Conservation (phyloP, 2,113 vertebrate species). For the Oryzias celebensis region DNA sequence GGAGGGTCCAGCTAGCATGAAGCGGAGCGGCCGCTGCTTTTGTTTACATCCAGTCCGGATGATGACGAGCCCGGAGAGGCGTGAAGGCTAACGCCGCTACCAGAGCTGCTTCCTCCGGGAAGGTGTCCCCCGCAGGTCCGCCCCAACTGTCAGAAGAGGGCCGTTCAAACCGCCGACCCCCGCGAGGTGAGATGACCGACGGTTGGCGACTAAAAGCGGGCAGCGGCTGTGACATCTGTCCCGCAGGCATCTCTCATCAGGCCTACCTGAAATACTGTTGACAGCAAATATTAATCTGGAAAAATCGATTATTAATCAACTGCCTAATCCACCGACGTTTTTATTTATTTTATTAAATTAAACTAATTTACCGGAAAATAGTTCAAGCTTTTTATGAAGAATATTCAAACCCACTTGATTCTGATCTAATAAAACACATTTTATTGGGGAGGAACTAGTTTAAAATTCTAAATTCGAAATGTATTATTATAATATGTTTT, state of each 20-base stretch:
- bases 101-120: constrained; percentile 18
- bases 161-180: constrained; percentile 10
- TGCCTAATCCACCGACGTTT: no score
- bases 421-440: no score
- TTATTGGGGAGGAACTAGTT: no score
- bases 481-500: no score
- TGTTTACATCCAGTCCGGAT: constrained; percentile 60
- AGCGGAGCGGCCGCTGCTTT: constrained; percentile 31
- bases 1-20: constrained; percentile 50
- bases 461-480: no score
- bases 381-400: no score
- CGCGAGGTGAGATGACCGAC: constrained; percentile 19
- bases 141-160: constrained; percentile 10
- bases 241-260: not conserved
- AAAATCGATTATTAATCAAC: not conserved
- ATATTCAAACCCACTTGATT: no score
- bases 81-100: constrained; percentile 56
- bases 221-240: no score
- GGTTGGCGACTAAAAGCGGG: not conserved
- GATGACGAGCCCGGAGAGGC: constrained; percentile 53
- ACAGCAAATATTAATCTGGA: not conserved
- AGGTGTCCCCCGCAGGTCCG: constrained; percentile 12
- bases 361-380: no score
- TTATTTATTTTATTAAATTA: no score
- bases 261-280: constrained; percentile 30